Evolutionary conservation across 2,113 vertebrate genomes (phyloP).

Genomic region (Scopus umbretta): DNA sequence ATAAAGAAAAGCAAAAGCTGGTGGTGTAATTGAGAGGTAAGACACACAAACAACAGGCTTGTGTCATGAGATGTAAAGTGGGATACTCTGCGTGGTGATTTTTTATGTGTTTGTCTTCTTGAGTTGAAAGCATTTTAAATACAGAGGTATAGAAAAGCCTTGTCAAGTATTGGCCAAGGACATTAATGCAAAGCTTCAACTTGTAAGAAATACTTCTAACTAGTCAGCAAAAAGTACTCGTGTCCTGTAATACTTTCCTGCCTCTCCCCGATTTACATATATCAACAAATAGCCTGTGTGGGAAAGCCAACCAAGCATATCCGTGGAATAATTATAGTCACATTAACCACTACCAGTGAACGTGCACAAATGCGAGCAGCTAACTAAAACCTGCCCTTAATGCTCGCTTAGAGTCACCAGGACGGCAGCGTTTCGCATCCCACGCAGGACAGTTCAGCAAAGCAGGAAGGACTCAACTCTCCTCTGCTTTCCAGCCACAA

Average conservation of each 20-base stretch:
- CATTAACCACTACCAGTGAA: not conserved
- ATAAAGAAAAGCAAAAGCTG: not conserved
- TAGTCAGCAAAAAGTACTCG: not conserved
- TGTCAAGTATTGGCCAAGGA: not conserved
- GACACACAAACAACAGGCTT: not conserved
- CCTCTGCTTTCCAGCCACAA: not conserved
- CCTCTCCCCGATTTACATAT: not conserved
- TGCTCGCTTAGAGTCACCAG: accelerated
- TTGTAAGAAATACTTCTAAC: not conserved
- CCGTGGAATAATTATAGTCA: not conserved
- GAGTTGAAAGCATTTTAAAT: not conserved
- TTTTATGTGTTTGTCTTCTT: not conserved
- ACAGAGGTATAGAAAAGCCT: not conserved
- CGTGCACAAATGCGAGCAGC: not conserved
- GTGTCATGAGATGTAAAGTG: not conserved
- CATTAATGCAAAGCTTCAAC: not conserved
- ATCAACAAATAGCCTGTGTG: not conserved
- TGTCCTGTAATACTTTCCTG: not conserved
- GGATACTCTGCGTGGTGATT: not conserved
- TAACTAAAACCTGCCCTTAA: not conserved
- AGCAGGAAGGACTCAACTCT: not conserved
- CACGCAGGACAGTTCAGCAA: not conserved
- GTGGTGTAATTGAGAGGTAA: not conserved
- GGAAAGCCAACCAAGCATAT: not conserved
- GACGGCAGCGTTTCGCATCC: not conserved